Evolutionary conservation across 2,113 vertebrate species (phyloP).

Genomic region (Clupea harengus): DNA sequence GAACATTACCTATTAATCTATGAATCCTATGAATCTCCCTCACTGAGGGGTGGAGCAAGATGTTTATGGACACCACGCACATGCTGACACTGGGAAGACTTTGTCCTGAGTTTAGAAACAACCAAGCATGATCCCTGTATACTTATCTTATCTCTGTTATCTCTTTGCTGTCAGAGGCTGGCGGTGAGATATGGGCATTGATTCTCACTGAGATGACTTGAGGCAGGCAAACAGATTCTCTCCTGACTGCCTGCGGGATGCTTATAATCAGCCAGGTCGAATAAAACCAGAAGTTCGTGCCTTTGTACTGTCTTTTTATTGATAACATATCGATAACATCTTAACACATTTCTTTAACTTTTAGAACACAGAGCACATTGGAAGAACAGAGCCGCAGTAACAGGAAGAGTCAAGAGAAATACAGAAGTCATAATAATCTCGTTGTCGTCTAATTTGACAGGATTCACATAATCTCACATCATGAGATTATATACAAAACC

Average conservation of each 20-base stretch:
- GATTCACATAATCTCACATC: constrained; percentile 37
- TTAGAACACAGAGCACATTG: constrained; percentile 56
- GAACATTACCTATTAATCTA: background rate
- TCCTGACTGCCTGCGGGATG: background rate
- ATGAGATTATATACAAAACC: constrained; percentile 43
- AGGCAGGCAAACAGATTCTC: background rate
- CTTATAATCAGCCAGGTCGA: background rate
- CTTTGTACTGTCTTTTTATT: constrained; percentile 64
- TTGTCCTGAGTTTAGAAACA: background rate
- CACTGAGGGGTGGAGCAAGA: background rate
- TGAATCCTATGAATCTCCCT: background rate
- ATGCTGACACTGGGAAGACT: background rate
- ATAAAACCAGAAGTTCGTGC: background rate
- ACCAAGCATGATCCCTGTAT: background rate
- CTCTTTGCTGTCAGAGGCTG: background rate
- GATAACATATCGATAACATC: constrained; percentile 68
- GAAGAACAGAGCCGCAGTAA: constrained; percentile 53
- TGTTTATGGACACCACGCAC: background rate
- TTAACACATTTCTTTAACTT: constrained; percentile 64
- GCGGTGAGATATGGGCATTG: background rate
- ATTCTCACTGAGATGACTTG: background rate
- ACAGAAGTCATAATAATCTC: constrained; percentile 38
- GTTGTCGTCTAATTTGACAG: constrained; percentile 28
- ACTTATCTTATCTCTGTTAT: background rate
- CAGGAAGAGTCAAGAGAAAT: constrained; percentile 43